Evolutionary conservation across 2,888 invertebrate species (phyloP).

Genomic region (Diarsia mendica): DNA sequence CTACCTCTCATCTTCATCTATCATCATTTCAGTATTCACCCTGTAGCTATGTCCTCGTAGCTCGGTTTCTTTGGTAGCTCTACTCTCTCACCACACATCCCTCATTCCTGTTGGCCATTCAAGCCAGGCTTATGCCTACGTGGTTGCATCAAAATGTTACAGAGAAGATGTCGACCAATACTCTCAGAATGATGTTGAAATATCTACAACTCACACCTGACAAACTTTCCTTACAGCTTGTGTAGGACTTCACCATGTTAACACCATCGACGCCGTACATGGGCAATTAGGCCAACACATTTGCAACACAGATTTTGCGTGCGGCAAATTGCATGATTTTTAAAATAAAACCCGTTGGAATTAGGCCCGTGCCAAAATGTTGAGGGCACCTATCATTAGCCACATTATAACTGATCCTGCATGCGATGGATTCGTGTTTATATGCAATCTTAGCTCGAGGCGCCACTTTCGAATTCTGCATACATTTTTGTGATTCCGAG

Average conservation of each 20-base stretch:
- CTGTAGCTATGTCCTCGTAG: neutral
- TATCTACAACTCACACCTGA: slow-evolving; percentile 29
- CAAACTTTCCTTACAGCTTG: slow-evolving; percentile 61
- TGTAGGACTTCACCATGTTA: slow-evolving; percentile 60
- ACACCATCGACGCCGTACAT: slow-evolving; percentile 60
- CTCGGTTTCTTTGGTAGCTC: neutral
- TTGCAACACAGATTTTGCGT: slow-evolving; percentile 72
- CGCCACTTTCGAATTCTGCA: slow-evolving; percentile 39
- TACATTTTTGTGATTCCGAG: slow-evolving; percentile 53
- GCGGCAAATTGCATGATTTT: slow-evolving; percentile 72
- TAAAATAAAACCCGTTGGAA: slow-evolving; percentile 61
- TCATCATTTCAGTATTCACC: neutral
- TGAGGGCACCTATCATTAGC: slow-evolving; percentile 67
- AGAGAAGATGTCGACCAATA: neutral
- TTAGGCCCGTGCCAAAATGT: slow-evolving; percentile 74
- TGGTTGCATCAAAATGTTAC: neutral
- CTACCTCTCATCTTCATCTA: neutral
- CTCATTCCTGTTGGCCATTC: neutral
- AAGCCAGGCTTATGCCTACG: neutral
- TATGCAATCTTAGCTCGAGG: slow-evolving; percentile 51
- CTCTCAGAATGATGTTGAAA: slow-evolving; percentile 12
- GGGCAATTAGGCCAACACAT: slow-evolving; percentile 64
- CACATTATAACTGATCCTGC: slow-evolving; percentile 67
- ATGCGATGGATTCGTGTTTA: slow-evolving; percentile 41
- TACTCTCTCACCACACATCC: neutral